phyloP scores from a whole-genome alignment of 2,113 vertebrate genomes.

The Phalacrocorax carbo region DNA sequence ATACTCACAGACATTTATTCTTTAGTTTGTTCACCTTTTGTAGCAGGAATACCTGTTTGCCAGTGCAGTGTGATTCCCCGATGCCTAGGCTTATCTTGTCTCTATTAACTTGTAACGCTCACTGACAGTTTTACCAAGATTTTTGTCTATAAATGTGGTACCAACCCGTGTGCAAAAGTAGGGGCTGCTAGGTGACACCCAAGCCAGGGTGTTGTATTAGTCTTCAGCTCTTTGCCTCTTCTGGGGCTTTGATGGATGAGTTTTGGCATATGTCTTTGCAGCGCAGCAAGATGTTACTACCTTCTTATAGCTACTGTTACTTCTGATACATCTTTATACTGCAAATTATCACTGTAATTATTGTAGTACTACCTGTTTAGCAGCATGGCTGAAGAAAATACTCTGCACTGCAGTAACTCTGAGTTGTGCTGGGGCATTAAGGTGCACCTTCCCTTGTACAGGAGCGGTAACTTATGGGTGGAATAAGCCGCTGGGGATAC shows the following conservation, averaged over 20 bases:
- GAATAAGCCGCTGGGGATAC: background rate
- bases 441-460: background rate
- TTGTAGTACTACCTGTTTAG: background rate
- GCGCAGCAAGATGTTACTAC: background rate
- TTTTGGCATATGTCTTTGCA: background rate
- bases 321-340: background rate
- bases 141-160: background rate
- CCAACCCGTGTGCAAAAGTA: background rate
- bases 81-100: too few species aligned
- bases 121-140: background rate
- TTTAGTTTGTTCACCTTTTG: background rate
- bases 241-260: background rate
- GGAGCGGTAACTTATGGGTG: background rate
- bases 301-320: background rate
- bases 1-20: background rate
- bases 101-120: background rate
- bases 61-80: background rate
- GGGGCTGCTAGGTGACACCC: background rate
- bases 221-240: background rate
- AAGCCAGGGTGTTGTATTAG: background rate
- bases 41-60: background rate
- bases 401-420: background rate
- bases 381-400: background rate
- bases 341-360: background rate
- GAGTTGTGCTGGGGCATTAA: rapidly evolving